Percentiles rank a stretch among this genome's conserved stretches.
Evolutionary conservation across 2,113 vertebrate species (phyloP).

Genomic region (Hydrochoerus hydrochaeris): DNA sequence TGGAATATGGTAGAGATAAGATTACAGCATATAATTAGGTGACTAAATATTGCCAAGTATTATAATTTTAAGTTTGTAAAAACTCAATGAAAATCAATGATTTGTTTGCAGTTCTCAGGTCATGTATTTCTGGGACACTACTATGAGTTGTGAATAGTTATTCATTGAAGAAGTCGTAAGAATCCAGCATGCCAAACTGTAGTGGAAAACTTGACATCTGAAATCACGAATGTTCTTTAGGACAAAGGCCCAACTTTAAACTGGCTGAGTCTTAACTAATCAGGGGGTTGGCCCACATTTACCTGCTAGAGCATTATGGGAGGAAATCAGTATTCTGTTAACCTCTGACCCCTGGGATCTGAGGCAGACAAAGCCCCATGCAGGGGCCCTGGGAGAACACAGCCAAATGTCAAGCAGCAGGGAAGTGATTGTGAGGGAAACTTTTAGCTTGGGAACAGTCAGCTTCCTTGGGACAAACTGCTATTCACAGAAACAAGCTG

Average conservation of each 20-base stretch:
- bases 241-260: conserved; percentile 65
- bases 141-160: background rate
- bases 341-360: conserved; percentile 72
- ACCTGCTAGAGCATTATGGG: conserved; percentile 68
- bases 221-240: conserved; percentile 48
- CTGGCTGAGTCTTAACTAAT: conserved; percentile 63
- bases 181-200: background rate
- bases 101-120: conserved; percentile 51
- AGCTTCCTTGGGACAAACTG: conserved; percentile 73
- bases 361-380: conserved; percentile 79
- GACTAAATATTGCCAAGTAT: conserved; percentile 11
- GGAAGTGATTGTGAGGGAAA: conserved; percentile 72
- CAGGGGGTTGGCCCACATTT: conserved; percentile 65
- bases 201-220: conserved; percentile 61
- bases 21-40: conserved; percentile 70
- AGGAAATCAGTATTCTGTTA: conserved; percentile 79
- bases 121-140: background rate
- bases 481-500: conserved; percentile 81
- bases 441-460: conserved; percentile 64
- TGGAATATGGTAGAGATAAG: conserved; percentile 67
- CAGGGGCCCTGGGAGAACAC: conserved; percentile 58
- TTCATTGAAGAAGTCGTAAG: conserved; percentile 15
- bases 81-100: conserved; percentile 58
- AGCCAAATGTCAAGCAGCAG: conserved; percentile 79
- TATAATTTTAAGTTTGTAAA: conserved; percentile 40